A percentile compares a stretch with the other conserved stretches of the same genome.
Conservation (phyloP, 1,140 invertebrate genomes). For the Drosophila fuyamai region DNA sequence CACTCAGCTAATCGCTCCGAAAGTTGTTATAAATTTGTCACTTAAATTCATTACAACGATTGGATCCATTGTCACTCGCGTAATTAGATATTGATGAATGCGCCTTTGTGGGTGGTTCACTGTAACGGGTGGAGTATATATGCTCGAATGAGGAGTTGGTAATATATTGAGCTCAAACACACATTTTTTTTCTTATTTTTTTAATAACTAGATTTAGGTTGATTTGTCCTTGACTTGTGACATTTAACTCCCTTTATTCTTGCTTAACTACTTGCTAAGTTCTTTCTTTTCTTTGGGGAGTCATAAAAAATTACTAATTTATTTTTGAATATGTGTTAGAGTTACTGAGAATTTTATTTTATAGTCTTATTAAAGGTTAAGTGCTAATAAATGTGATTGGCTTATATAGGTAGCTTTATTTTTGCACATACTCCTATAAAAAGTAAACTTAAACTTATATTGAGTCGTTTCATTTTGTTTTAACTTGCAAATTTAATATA, state of each 20-base stretch:
- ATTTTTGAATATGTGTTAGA: background rate
- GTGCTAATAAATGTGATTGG: background rate
- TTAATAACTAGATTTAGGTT: background rate
- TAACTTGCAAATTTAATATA: background rate
- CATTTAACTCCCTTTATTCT: no score
- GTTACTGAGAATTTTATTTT: background rate
- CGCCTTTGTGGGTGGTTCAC: conserved; percentile 30
- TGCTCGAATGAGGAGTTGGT: background rate
- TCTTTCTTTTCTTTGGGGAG: no score
- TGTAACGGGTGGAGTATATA: background rate
- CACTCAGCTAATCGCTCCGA: conserved; percentile 48
- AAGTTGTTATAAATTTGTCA: conserved; percentile 58
- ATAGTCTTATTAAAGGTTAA: background rate
- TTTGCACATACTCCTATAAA: no score
- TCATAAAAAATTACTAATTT: background rate
- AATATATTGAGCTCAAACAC: background rate
- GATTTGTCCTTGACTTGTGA: no score
- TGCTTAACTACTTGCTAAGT: no score
- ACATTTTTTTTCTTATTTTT: background rate
- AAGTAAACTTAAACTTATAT: no score
- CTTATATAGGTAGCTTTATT: no score
- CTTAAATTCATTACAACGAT: conserved; percentile 48
- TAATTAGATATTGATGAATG: conserved; percentile 63
- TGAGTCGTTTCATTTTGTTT: no score
- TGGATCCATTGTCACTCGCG: conserved; percentile 46